Evolutionary conservation across 1,140 invertebrate genomes (phyloP).

Genomic region (Caenorhabditis inopinata): DNA sequence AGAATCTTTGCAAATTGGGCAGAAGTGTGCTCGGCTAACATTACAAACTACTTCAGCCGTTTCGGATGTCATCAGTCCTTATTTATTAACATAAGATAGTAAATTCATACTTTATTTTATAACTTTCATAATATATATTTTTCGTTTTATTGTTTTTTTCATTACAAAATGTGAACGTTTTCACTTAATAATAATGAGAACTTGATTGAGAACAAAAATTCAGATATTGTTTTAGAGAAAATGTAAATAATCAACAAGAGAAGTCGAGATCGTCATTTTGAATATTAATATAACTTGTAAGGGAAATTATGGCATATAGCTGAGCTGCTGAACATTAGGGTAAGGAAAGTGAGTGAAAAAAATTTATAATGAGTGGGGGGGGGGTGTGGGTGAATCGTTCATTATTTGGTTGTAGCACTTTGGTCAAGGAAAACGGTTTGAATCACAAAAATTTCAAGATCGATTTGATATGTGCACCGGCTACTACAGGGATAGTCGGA

Average conservation of each 20-base stretch:
- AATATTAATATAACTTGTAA: neutral
- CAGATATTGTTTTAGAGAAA: too few relatives aligned
- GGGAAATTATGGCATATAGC: neutral
- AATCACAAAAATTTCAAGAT: constrained; percentile 14
- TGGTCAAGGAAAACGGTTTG: constrained; percentile 5
- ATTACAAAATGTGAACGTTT: too few relatives aligned
- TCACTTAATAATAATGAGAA: too few relatives aligned
- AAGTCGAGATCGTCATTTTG: neutral
- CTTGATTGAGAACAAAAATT: too few relatives aligned
- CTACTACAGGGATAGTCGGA: neutral
- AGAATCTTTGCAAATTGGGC: neutral
- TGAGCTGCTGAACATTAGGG: neutral
- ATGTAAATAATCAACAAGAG: too few relatives aligned
- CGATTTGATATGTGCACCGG: constrained; percentile 24
- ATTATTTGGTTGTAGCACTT: neutral
- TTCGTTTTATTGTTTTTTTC: too few relatives aligned
- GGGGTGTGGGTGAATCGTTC: too few relatives aligned
- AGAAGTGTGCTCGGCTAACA: constrained; percentile 8
- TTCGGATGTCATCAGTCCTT: neutral
- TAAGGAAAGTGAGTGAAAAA: neutral
- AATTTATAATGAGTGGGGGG: too few relatives aligned
- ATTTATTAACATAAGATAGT: neutral
- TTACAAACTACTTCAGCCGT: neutral
- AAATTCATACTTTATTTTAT: too few relatives aligned
- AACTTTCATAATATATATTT: too few relatives aligned